A percentile compares a stretch with the other conserved stretches of the same genome.
These are phyloP conservation scores for Hiodon alosoides DNA, from an alignment of 2,113 vertebrate species.

Conservation along the genomic window DNA sequence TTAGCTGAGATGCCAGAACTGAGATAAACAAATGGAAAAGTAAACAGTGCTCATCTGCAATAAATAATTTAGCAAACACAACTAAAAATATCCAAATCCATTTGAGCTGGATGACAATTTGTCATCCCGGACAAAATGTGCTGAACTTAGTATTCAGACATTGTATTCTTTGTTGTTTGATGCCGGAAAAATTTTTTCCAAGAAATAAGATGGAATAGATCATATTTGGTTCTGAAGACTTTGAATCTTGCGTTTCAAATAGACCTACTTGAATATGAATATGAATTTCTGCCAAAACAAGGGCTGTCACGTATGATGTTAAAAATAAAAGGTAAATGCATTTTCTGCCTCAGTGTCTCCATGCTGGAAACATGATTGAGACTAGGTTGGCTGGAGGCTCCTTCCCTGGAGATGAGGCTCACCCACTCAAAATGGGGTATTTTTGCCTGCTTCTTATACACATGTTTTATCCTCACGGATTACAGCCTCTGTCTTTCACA, in stretches of 20 bases:
- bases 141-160: not conserved
- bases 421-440: conserved; percentile 26
- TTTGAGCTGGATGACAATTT: conserved; percentile 13
- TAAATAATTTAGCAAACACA: conserved; percentile 12
- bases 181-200: too few species aligned
- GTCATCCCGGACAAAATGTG: not conserved
- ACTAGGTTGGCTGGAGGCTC: not conserved
- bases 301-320: too few species aligned
- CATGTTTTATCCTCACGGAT: conserved; percentile 14
- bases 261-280: too few species aligned
- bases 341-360: not conserved
- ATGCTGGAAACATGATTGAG: conserved; percentile 2
- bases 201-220: too few species aligned
- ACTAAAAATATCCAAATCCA: conserved; percentile 17
- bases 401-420: conserved; percentile 18
- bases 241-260: too few species aligned
- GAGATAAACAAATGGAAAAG: not conserved
- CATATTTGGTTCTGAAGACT: too few species aligned
- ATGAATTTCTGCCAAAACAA: too few species aligned
- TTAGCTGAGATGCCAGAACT: conserved; percentile 11
- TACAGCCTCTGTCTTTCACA: conserved; percentile 5
- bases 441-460: conserved; percentile 1
- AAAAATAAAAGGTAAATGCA: not conserved
- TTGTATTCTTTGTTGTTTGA: too few species aligned
- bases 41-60: not conserved